Conservation (phyloP, 1,140 invertebrate genomes). For the Bombus superbus region DNA sequence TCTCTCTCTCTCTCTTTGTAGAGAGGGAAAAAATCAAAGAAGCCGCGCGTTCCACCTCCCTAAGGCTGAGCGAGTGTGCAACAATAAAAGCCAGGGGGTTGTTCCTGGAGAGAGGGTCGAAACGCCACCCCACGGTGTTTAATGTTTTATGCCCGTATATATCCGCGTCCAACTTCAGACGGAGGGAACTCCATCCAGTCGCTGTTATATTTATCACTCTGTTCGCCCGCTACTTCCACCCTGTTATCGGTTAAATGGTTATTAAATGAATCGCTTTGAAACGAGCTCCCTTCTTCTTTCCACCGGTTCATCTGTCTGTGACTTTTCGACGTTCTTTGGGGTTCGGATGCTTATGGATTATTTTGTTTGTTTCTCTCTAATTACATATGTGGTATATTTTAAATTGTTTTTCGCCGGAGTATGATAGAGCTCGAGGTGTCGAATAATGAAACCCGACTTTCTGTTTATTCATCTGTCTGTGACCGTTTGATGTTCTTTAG, state of each 20-base stretch:
- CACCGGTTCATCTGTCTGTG: neutral
- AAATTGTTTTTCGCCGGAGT: too few species aligned
- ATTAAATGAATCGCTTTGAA: slow-evolving; percentile 50
- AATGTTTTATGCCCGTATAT: slow-evolving; percentile 47
- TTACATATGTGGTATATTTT: too few species aligned
- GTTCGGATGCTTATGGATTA: neutral
- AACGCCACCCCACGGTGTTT: slow-evolving; percentile 29
- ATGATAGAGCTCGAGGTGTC: too few species aligned
- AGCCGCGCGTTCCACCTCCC: neutral
- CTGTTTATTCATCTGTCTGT: neutral
- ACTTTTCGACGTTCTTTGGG: neutral
- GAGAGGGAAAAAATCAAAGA: slow-evolving; percentile 3
- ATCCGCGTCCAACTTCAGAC: slow-evolving; percentile 48
- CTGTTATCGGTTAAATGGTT: slow-evolving; percentile 53
- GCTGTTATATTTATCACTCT: slow-evolving; percentile 49
- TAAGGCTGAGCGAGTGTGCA: neutral
- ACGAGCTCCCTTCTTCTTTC: slow-evolving; percentile 3
- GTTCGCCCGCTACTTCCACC: slow-evolving; percentile 27
- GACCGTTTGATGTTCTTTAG: neutral
- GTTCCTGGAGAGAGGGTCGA: neutral
- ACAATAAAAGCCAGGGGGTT: slow-evolving; percentile 10
- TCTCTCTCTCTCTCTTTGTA: neutral
- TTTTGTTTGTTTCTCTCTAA: neutral
- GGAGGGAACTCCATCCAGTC: slow-evolving; percentile 37
- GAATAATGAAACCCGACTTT: neutral